A percentile compares a stretch with the other conserved stretches of the same genome.
phyloP scores from a whole-genome alignment of 1,140 invertebrate species.

The Drosophila bocqueti region DNA sequence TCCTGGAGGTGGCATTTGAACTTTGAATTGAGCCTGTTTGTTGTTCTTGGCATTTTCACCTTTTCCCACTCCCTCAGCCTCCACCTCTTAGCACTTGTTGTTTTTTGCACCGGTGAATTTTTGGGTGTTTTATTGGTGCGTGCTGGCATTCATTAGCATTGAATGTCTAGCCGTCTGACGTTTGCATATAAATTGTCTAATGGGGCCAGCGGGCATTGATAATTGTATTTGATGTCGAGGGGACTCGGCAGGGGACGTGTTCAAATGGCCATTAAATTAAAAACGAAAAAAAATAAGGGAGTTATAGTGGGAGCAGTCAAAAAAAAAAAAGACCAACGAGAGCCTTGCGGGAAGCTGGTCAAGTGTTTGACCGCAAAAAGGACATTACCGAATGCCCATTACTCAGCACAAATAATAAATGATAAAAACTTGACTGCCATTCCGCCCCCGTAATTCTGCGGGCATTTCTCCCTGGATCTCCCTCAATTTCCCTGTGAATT shows the following conservation, averaged over 20 bases:
- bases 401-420: constrained; percentile 40
- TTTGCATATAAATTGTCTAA: constrained; percentile 61
- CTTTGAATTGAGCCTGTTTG: constrained; percentile 42
- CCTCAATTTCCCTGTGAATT: constrained; percentile 11
- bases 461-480: background rate
- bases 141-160: constrained; percentile 60
- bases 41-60: constrained; percentile 24
- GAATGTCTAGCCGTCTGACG: constrained; percentile 73
- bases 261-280: constrained; percentile 33
- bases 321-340: background rate
- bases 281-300: background rate
- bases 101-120: constrained; percentile 21
- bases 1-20: constrained; percentile 38
- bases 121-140: constrained; percentile 56
- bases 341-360: background rate
- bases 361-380: constrained; percentile 44
- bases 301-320: background rate
- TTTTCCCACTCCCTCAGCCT: background rate
- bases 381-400: constrained; percentile 42
- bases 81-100: background rate
- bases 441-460: constrained; percentile 13
- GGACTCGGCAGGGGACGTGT: constrained; percentile 5
- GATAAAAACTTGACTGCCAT: constrained; percentile 23
- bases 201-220: constrained; percentile 37
- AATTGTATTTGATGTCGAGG: constrained; percentile 49